Percentiles rank a stretch among this genome's conserved stretches.
phyloP scores from a whole-genome alignment of 2,797 vertebrate genomes.

The Catamblyrhynchus diadema region DNA sequence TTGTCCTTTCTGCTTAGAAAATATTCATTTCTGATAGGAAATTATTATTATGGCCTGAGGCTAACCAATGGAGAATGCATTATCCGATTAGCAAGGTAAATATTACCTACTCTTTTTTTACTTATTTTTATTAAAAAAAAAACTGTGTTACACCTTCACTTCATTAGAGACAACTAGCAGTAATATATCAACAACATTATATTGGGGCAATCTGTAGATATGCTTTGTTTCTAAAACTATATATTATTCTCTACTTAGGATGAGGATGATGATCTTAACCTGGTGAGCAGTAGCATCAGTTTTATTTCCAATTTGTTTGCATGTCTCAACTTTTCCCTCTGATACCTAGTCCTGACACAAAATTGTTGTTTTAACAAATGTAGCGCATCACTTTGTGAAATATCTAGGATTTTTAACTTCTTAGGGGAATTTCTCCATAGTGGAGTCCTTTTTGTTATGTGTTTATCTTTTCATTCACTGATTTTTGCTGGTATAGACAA shows the following conservation, averaged over 20 bases:
- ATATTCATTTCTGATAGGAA: not conserved
- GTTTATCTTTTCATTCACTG: not conserved
- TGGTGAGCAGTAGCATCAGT: not conserved
- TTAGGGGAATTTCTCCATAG: not conserved
- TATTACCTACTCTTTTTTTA: not conserved
- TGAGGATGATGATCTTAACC: not conserved
- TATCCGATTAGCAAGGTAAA: not conserved
- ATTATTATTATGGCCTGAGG: not conserved
- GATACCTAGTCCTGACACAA: not conserved
- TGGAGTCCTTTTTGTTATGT: not conserved
- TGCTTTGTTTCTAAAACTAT: not conserved
- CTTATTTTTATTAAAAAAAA: not conserved
- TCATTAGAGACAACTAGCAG: not conserved
- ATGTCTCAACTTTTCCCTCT: not conserved
- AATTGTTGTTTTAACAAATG: not conserved
- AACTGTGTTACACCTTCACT: not conserved
- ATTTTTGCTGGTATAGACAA: not conserved
- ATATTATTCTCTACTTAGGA: not conserved
- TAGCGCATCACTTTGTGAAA: not conserved
- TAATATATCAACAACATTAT: not conserved
- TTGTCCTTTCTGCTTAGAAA: not conserved
- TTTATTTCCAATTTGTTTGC: not conserved
- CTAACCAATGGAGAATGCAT: not conserved
- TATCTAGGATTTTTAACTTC: not conserved
- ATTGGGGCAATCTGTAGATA: fast-evolving